Evolutionary conservation across 2,888 invertebrate species (phyloP), one percentile per base, ranked within the genome.

Genomic region (Aleiodes testaceus): DNA sequence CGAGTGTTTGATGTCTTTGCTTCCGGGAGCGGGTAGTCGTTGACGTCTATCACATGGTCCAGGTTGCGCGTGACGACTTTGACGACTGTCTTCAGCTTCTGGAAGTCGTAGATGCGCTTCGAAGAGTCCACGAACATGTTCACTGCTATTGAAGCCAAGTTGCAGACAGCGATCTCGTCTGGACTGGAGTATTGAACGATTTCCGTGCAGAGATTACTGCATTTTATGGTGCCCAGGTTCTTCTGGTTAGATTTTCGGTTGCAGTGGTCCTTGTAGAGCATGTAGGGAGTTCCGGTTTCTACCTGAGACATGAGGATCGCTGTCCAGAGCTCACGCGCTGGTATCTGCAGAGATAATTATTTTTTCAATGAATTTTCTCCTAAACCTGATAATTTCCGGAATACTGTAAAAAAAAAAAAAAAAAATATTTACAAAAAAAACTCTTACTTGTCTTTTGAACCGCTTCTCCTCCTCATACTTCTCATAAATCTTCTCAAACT

Each of bases 271-370:
- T 97, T 97, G 85, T 96, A 97, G 0, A 97, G 88, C 97, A 99
- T 98, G 87, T 97, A 99, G 0, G 99, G 99, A 3, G 96, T 97
- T 12, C 99, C 99, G 1, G 99, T 99, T 90, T 99, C 99, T 2
- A 97, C 95, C 89, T 98, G 98, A 0, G 98, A 92, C 84, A 96
- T 95, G 74, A 98, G 93, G 74, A 99, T 96, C 49, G 97, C 96
- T 83, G 94, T 94, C 98, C 98, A 99, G 49, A 99, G 87, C 72
- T 93, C 89, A 86, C 96, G 95, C 0, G 99, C 99, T 74, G 91
- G 91, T 1, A 47, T 14, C 36, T 36, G 36, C 1, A 2, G 36
- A 36, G 6, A 9, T 36, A 9, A 36, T 36, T 1, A 36, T 3
- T 26, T 26, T 26, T 26, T 26, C 3, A 36, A 2, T 9, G 36